Evolutionary conservation across 2,797 vertebrate genomes (phyloP), one percentile per base, ranked within the genome.

Genomic region (Anguilla marmorata): DNA sequence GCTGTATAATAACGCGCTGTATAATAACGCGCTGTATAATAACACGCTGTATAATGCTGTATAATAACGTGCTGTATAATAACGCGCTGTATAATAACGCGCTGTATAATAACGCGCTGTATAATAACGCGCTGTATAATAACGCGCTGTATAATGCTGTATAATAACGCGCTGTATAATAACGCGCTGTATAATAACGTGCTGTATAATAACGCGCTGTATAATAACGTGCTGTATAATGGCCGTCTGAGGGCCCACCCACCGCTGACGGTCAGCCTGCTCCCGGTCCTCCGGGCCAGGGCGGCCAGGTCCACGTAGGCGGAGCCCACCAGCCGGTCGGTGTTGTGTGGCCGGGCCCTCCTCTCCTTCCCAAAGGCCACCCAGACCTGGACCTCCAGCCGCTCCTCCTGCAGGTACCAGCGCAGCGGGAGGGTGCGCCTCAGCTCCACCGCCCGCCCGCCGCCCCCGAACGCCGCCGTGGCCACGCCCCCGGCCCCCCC

Each of bases 361-460:
- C 96, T 97, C 58, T 95, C 92, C 88, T 96, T 98, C 45, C 96
- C 95, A 27, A 97, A 98, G 0, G 97, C 94, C 56, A 97, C 96
- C 99, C 99, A 99, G 63, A 98, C 92, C 92, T 99, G 98, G 87
- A 99, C 93, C 92, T 99, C 98, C 86, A 99, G 89, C 85, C 85
- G 96, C 91, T 99, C 98, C 91, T 99, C 98, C 86, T 94, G 94
- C 80, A 99, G 94, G 93, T 98, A 99, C 98, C 98, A 99, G 74
- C 93, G 90, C 83, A 99, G 93, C 0, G 97, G 96, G 85, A 94
- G 97, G 84, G 94, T 95, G 89, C 90, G 93, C 30, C 90, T 93
- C 21, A 99, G 93, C 87, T 95, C 94, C 89, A 97, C 88, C 24
- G 91, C 94, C 87, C 87, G 93, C 37, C 37, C 37, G 72, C 94